Evolutionary conservation across 35 echinoderm and acorn worm genomes (phyloP), one percentile per base, ranked within the genome.

Genomic region (Heliocidaris tuberculata): DNA sequence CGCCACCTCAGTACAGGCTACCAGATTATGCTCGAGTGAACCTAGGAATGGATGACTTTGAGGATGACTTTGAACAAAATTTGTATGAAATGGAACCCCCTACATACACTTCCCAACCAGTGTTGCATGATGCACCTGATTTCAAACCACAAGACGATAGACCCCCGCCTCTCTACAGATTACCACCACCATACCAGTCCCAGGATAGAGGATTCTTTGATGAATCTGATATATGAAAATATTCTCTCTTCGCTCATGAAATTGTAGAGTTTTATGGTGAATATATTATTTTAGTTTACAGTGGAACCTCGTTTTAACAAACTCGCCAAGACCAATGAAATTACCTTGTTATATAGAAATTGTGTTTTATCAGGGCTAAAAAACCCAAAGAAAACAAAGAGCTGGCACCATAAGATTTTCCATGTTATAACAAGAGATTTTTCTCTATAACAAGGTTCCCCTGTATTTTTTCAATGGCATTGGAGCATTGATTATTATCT

Each of bases 181-280:
- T 96, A 27, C 95, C 95, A 2, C 95, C 95, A 32, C 85, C 95
- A 50, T 96, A 96, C 93, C 91, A 94, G 52, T 93, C 92, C 9
- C 91, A 94, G 49, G 95, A 96, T 87, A 49, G 47, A 27, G 95
- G 95, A 30, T 94, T 96, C 13, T 96, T 96, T 94, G 50, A 86
- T 56, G 86, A 93, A 94, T 96, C 95, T 31, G 85, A 96, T 31
- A 93, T 96, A 8, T 96, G 87, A 89, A 27, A 7, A 7, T 7
- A 78, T 78, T 19, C 65, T 78, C 7, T 78, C 21, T 29, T 7
- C 6, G 21, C 65, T 56, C 52, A 56, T 2, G 15, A 56, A 56
- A 56, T 56, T 56, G 35, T 42, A 42, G 35, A 42, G 35, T 42
- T 56, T 56, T 56, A 12, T 56, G 52, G 15, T 56, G 52, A 56